Evolutionary conservation across 2,113 vertebrate species (phyloP), one percentile per base, ranked within the genome.

Genomic region (Poeciliopsis turrubarensis): DNA sequence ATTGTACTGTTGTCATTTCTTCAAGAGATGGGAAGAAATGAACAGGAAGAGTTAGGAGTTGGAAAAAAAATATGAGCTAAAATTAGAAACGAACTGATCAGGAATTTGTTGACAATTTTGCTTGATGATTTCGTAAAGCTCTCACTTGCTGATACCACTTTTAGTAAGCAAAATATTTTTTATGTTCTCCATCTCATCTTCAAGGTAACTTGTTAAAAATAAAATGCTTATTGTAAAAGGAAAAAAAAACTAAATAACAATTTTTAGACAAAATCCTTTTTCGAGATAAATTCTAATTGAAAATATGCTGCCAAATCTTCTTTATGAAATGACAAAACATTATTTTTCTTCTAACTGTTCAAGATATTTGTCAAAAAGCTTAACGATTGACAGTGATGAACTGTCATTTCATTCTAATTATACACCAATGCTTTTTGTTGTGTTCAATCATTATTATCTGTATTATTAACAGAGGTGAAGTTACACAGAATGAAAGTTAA

Each of bases 1-100:
- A 72, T 54, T 82, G 70, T 73, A 51, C 70, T 71, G 34, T 73
- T 70, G 62, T 81, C 79, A 63, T 71, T 70, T 70, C 82, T 72
- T 73, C 15, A 67, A 39, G 68, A 65, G 78, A 1, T 39, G 61
- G 41, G 61, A 73, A 25, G 69, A 71, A 64, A 72, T 77, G 41
- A 57, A 27, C 34, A 54, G 27, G 34, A 47, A 72, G 32, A 76
- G 22, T 60, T 17, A n/a, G 2, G 37, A 54, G 29, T 29, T 12
- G 41, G 65, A 76, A 31, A 2, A 73, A 22, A 37, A 57, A 60
- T 60, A 47, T n/a, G 19, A 37, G 71, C 15, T 41, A 60, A 31
- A 60, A n/a, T 17, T 47, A 71, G 51, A 57, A 57, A 57, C 19
- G 17, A 17, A 47, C 17, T 17, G 14, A 47, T 47, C 44, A 47